A percentile compares a stretch with the other conserved stretches of the same genome.
Conservation (phyloP, 2,113 vertebrate genomes). For the Sinocyclocheilus rhinocerous region DNA sequence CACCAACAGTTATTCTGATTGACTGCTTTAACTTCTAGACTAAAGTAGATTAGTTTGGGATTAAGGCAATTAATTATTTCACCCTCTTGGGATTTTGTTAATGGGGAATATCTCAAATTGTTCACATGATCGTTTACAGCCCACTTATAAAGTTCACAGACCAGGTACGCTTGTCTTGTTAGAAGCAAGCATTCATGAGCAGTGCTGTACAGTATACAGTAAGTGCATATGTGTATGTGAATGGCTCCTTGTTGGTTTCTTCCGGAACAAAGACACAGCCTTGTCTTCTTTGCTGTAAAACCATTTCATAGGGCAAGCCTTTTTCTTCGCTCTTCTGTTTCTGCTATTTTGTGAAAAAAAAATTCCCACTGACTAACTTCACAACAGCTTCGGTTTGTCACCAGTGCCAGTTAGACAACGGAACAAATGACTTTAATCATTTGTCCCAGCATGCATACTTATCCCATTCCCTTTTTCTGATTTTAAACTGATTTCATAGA, state of each 20-base stretch:
- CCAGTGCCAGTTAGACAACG: not conserved
- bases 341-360: constrained; percentile 27
- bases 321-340: constrained; percentile 8
- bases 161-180: not conserved
- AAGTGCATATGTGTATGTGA: constrained; percentile 26
- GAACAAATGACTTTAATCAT: constrained; percentile 4
- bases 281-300: constrained; percentile 49
- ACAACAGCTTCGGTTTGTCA: constrained; percentile 29
- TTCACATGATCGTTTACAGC: constrained; percentile 19
- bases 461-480: constrained; percentile 9
- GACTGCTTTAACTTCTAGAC: not conserved
- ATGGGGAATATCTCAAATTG: constrained; percentile 27
- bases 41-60: not conserved
- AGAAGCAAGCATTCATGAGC: not conserved
- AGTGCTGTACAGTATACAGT: not conserved
- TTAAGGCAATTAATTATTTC: not conserved
- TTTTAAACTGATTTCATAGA: too few relatives aligned
- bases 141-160: constrained; percentile 29
- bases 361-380: constrained; percentile 44
- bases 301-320: constrained; percentile 6
- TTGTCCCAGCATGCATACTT: not conserved
- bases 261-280: constrained; percentile 45
- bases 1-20: not conserved
- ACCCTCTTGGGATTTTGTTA: not conserved
- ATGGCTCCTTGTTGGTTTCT: constrained; percentile 22